A percentile compares a stretch with the other conserved stretches of the same genome.
Conservation (phyloP, 2,797 vertebrate genomes). For the Morus bassanus region DNA sequence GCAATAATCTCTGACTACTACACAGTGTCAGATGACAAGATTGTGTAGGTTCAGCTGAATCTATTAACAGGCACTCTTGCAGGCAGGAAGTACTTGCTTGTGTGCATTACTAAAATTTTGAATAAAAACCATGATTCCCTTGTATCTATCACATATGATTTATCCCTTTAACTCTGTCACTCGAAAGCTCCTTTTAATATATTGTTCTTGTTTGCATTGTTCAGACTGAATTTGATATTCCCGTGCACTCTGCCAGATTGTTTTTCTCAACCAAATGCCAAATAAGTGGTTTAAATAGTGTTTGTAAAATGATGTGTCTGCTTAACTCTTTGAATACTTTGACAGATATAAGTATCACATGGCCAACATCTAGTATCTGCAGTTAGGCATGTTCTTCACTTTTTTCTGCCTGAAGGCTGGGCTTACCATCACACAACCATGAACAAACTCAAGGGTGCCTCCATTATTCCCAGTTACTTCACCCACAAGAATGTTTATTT, state of each 20-base stretch:
- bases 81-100: neutral
- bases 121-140: neutral
- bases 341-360: neutral
- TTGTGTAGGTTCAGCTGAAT: neutral
- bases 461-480: neutral
- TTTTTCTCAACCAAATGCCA: neutral
- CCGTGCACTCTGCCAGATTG: neutral
- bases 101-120: neutral
- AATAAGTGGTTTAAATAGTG: neutral
- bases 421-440: neutral
- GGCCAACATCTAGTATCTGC: neutral
- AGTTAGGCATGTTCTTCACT: neutral
- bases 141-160: neutral
- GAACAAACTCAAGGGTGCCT: neutral
- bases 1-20: neutral
- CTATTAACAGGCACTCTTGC: neutral
- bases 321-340: neutral
- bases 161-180: neutral
- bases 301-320: neutral
- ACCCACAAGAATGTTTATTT: neutral
- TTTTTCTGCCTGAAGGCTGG: neutral
- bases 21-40: neutral
- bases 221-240: neutral
- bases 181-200: neutral
- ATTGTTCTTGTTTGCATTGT: neutral